Evolutionary conservation across 2,797 vertebrate genomes (phyloP).

Genomic region (Cottoperca gobio): DNA sequence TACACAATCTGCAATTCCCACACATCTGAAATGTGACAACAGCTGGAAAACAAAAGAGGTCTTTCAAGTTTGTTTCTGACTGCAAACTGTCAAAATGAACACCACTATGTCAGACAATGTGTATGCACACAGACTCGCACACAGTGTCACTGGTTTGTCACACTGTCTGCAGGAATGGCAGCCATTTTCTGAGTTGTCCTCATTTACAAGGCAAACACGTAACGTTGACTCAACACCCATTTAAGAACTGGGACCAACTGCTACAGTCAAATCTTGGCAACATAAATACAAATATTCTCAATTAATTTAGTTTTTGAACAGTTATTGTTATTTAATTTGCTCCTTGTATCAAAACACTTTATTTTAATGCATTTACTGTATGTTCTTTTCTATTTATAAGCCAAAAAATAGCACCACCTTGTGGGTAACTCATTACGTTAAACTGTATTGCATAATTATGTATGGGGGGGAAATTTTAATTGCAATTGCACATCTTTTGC

Average conservation of each 20-base stretch:
- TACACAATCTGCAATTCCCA: not conserved
- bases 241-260: constrained; percentile 1
- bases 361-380: not conserved
- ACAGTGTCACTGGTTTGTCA: constrained; percentile 27
- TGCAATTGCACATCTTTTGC: not conserved
- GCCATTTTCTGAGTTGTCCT: constrained; percentile 18
- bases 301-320: not conserved
- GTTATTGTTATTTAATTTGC: not conserved
- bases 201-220: constrained; percentile 30
- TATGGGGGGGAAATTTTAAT: not conserved
- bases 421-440: constrained; percentile 1
- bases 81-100: constrained; percentile 48
- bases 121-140: constrained; percentile 24
- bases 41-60: constrained; percentile 16
- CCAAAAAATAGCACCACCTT: constrained; percentile 9
- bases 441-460: not conserved
- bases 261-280: not conserved
- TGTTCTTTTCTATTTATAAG: not conserved
- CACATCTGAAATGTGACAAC: constrained; percentile 10
- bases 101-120: constrained; percentile 44
- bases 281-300: not conserved
- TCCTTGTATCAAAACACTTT: not conserved
- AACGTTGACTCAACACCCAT: constrained; percentile 13
- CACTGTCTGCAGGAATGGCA: constrained; percentile 25
- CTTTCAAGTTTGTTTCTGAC: constrained; percentile 32